Conservation (phyloP, 1,140 invertebrate genomes). For the Pantala flavescens region DNA sequence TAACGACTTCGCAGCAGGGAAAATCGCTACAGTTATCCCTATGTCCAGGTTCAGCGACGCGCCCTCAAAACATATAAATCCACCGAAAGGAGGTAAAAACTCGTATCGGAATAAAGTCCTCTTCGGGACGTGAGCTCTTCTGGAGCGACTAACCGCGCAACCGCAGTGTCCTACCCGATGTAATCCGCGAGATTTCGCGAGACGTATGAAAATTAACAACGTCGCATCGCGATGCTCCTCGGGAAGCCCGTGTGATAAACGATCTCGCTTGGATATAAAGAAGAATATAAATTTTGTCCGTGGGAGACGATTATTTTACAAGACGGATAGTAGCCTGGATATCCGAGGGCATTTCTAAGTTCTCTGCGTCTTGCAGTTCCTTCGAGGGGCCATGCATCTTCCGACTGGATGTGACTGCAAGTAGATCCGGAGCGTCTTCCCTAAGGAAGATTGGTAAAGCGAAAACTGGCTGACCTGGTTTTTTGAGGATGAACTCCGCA, state of each 20-base stretch:
- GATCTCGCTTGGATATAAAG: background rate
- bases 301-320: background rate
- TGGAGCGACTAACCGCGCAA: background rate
- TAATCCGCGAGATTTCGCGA: background rate
- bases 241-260: background rate
- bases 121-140: too few relatives aligned
- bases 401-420: background rate
- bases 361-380: background rate
- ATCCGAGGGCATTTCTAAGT: background rate
- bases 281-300: background rate
- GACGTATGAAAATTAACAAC: constrained; percentile 3
- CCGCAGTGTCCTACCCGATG: background rate
- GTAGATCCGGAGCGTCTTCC: background rate
- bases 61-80: too few relatives aligned
- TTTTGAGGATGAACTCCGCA: background rate
- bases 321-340: background rate
- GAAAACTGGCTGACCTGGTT: background rate
- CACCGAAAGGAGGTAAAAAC: too few relatives aligned
- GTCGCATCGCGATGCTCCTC: background rate
- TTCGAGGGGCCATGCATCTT: background rate
- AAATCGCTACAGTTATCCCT: too few relatives aligned
- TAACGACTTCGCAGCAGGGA: too few relatives aligned
- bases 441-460: background rate
- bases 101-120: too few relatives aligned
- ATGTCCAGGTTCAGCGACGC: too few relatives aligned